These are phyloP conservation scores for Aethina tumida DNA, from an alignment of 1,140 invertebrate genomes.

Conservation along the genomic window DNA sequence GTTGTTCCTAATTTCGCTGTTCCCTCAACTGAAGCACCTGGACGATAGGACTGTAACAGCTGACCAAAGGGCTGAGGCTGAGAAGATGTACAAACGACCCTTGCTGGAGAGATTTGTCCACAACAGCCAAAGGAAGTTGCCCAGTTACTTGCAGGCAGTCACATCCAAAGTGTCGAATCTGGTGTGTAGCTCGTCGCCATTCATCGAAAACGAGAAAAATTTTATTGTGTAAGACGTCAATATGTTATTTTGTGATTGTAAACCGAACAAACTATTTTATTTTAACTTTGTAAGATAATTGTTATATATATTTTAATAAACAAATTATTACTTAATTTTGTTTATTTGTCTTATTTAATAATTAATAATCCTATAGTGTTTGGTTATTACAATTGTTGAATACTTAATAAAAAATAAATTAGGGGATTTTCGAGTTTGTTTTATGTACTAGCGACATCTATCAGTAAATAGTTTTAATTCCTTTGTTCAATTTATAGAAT, in stretches of 20 bases:
- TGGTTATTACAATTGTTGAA: too few species aligned
- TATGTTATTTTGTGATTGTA: background rate
- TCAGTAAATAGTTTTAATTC: too few species aligned
- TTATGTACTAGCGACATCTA: too few species aligned
- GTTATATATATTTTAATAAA: too few species aligned
- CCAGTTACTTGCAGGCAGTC: constrained; percentile 19
- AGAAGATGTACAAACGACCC: constrained; percentile 48
- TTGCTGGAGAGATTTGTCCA: constrained; percentile 37
- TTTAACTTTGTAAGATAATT: too few species aligned
- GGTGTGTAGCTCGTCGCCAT: constrained; percentile 9
- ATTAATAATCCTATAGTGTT: too few species aligned
- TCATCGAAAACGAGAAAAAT: constrained; percentile 2
- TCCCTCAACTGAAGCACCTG: constrained; percentile 51
- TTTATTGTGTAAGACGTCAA: background rate
- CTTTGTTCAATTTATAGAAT: too few species aligned
- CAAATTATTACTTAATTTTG: too few species aligned
- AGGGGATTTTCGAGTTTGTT: too few species aligned
- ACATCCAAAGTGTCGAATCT: constrained; percentile 18
- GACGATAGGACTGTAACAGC: constrained; percentile 53
- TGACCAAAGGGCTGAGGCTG: constrained; percentile 49
- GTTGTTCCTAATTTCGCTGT: constrained; percentile 59
- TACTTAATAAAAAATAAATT: too few species aligned
- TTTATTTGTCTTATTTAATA: too few species aligned
- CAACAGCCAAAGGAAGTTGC: constrained; percentile 9
- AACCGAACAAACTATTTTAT: too few species aligned